Percentiles rank a stretch among this genome's conserved stretches.
phyloP scores from a whole-genome alignment of 2,888 invertebrate species.

The Therioaphis trifolii region DNA sequence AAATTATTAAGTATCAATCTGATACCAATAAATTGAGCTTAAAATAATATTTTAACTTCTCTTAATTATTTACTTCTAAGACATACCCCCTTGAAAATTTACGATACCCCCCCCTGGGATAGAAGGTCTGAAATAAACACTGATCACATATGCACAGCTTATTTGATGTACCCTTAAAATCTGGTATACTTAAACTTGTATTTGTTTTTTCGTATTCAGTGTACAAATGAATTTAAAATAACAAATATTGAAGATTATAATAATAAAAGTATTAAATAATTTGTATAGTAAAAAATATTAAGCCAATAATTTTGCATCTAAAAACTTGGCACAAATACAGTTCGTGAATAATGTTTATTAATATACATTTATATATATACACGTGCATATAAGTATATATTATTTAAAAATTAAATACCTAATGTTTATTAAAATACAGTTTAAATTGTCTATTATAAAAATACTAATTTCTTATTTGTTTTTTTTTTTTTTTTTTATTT shows the following conservation, averaged over 20 bases:
- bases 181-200: not conserved
- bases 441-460: not conserved
- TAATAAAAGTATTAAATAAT: not conserved
- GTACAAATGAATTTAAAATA: not conserved
- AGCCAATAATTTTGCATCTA: not conserved
- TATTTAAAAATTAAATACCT: not conserved
- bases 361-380: slow-evolving; percentile 38
- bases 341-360: slow-evolving; percentile 17
- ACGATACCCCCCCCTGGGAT: too few species aligned
- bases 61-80: too few species aligned
- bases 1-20: too few species aligned
- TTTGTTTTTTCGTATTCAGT: not conserved
- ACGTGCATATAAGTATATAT: not conserved
- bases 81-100: too few species aligned
- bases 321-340: slow-evolving; percentile 38
- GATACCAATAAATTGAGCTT: too few species aligned
- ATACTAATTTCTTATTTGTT: not conserved
- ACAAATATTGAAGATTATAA: too few species aligned
- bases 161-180: not conserved
- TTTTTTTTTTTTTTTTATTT: too few species aligned
- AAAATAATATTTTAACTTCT: too few species aligned
- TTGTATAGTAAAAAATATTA: slow-evolving; percentile 24
- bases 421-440: not conserved
- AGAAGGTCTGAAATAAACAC: too few species aligned
- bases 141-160: too few species aligned